Evolutionary conservation across 2,113 vertebrate species (phyloP).

Genomic region (Cyanoliseus patagonus): DNA sequence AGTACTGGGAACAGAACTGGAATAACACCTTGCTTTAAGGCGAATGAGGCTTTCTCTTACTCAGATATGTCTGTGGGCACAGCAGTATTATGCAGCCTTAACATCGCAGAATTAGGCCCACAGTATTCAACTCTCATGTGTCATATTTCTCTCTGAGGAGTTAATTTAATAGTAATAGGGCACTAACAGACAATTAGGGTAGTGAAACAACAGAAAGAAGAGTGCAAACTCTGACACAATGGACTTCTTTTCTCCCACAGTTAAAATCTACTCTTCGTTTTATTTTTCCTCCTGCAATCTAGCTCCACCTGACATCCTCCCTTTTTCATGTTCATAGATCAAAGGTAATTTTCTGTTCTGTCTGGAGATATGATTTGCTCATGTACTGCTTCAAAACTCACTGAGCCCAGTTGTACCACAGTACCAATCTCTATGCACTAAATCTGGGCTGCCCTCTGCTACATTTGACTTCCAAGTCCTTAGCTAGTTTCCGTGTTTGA

Average conservation of each 20-base stretch:
- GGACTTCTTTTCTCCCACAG: not conserved
- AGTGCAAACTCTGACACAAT: not conserved
- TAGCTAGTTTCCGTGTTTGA: not conserved
- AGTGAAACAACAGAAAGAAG: not conserved
- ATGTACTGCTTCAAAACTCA: not conserved
- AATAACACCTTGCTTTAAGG: not conserved
- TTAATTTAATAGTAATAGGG: not conserved
- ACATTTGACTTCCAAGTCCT: not conserved
- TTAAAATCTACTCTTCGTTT: not conserved
- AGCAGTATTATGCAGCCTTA: not conserved
- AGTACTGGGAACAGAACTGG: not conserved
- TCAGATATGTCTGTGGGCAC: not conserved
- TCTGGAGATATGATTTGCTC: not conserved
- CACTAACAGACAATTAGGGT: not conserved
- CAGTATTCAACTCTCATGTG: not conserved
- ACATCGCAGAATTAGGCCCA: not conserved
- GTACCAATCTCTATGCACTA: not conserved
- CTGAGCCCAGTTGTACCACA: not conserved
- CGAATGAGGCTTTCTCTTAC: not conserved
- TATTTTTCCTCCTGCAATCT: not conserved
- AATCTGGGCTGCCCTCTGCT: not conserved
- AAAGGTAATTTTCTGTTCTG: not conserved
- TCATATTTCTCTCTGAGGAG: not conserved
- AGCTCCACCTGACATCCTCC: not conserved
- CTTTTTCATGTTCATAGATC: not conserved